These are phyloP conservation scores for Drosophila seguyi DNA, from an alignment of 1,140 invertebrate genomes.

Conservation along the genomic window DNA sequence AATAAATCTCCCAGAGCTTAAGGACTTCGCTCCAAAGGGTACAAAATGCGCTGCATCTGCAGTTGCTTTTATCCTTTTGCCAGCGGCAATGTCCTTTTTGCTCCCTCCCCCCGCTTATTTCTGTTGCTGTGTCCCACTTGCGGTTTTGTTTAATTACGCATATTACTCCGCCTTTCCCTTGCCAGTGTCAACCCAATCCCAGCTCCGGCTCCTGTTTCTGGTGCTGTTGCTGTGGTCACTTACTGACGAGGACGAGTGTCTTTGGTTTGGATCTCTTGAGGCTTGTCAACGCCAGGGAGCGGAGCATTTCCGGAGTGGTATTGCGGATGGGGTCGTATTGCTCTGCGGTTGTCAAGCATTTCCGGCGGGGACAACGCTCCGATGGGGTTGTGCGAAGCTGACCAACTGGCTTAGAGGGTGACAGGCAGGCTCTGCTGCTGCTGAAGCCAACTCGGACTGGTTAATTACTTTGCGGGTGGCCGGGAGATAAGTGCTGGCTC, in stretches of 20 bases:
- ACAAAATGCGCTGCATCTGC: slow-evolving; percentile 37
- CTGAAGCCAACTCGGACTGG: slow-evolving; percentile 60
- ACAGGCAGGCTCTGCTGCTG: slow-evolving; percentile 10
- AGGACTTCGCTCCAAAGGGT: background rate
- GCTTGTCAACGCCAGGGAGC: slow-evolving; percentile 66
- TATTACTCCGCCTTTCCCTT: slow-evolving; percentile 60
- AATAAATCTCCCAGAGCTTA: background rate
- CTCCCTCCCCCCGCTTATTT: slow-evolving; percentile 37
- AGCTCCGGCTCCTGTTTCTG: slow-evolving; percentile 16
- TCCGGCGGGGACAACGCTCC: slow-evolving; percentile 26
- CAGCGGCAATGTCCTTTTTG: slow-evolving; percentile 29
- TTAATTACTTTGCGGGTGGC: slow-evolving; percentile 68
- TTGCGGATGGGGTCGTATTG: slow-evolving; percentile 15
- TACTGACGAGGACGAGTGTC: slow-evolving; percentile 61
- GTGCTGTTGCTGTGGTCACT: slow-evolving; percentile 62
- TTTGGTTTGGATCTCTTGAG: slow-evolving; percentile 64
- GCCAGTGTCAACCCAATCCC: slow-evolving; percentile 7
- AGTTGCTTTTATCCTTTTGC: slow-evolving; percentile 49
- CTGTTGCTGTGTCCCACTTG: slow-evolving; percentile 66
- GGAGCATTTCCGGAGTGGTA: slow-evolving; percentile 37
- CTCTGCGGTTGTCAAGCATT: slow-evolving; percentile 63
- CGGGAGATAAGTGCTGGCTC: slow-evolving; percentile 52
- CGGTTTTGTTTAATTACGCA: slow-evolving; percentile 82
- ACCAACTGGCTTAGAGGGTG: slow-evolving; percentile 37
- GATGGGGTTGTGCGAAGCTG: slow-evolving; percentile 54